Base-by-base conservation (phyloP, 2,113 vertebrate genomes). In the Crotalus horridus region DNA sequence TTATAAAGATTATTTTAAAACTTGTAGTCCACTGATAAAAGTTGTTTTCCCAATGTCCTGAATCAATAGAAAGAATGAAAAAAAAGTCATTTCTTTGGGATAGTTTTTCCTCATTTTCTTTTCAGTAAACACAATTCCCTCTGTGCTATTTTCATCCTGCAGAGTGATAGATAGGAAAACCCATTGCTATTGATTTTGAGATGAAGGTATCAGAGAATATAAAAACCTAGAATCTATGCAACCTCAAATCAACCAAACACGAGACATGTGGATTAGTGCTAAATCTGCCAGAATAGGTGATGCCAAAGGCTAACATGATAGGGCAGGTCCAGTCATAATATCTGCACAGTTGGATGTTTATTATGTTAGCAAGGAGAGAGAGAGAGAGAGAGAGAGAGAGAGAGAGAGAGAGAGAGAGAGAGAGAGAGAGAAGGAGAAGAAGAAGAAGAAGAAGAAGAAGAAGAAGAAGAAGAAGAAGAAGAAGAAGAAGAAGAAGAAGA, bases 341-440 rank as follows among this genome's bases (percentile, higher is more conserved):
- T 39, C 39, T 39, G 39, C 39, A 39, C 39, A 39, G 39, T 39
- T 39, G 39, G 39, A 39, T 39, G 39, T 39, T 39, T 39, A 39
- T 39, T 39, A 39, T 39, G 39, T 39, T 39, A 39, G 39, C 39
- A 39, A 39, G 39, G 39, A 39, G 39, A 39, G 39, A 39, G 39
- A 39, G 39, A 39, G 39, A 39, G 39, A 39, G 39, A 39, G 39
- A 39, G 39, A n/a, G n/a, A n/a, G n/a, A n/a, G n/a, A n/a, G n/a
- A 39, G 39, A 39, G 39, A 39, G 39, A 39, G 61, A n/a, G 61
- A n/a, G 61, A 69, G 61, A 29, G 26, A 9, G 51, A 11, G 51
- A 9, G 7, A 4, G 4, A 46, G 4, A 0, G 3, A 46, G 4
- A 46, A 5, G 4, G 0, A 46, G 9, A 26, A 26, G 24, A 9